Base-by-base conservation (phyloP, 2,888 invertebrate genomes). In the Cryptophagus acutangulus region DNA sequence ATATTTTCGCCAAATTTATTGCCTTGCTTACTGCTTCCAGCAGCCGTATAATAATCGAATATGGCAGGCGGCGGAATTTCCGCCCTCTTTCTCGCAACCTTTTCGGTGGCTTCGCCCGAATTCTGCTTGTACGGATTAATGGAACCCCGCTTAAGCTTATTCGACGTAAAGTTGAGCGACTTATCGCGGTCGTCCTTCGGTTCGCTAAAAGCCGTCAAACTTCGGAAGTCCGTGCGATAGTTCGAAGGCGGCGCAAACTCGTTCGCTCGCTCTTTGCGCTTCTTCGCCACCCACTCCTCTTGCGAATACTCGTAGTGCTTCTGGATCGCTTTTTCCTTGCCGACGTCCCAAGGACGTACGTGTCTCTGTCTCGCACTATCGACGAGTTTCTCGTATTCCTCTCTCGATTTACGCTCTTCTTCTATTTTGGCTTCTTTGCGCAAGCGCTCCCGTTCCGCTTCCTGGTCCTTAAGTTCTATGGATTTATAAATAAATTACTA, bases 211-310 rank as follows among this genome's bases (percentile, higher is more conserved):
- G n/a, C 4, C n/a, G n/a, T 13, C 3, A 13, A n/a, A 26, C 9
- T 26, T 36, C 25, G 6, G 36, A 53, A 55, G 31, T 59, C 52
- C 33, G 46, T 48, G 25, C 46, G 45, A 38, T 57, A 62, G 2
- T 45, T 16, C 8, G 45, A 36, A 2, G 76, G 75, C 2, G 92
- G 92, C 1, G 87, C 91, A 70, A 93, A 93, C 65, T 91, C 89
- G 0, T 74, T 60, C 15, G 74, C 71, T 48, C 92, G 74, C 59
- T 86, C 82, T 37, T 71, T 71, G 48, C 93, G 75, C 62, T 87
- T 80, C 57, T 84, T 81, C 46, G 82, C 76, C 4, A 85, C 75
- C 78, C 86, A 87, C 66, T 86, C 84, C 61, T 84, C 82, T 71
- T 87, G 87, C 0, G 79, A 74, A 74, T 84, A 79, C 61, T 79